Evolutionary conservation across 2,888 invertebrate species (phyloP).

Genomic region (Petrolisthes cinctipes): DNA sequence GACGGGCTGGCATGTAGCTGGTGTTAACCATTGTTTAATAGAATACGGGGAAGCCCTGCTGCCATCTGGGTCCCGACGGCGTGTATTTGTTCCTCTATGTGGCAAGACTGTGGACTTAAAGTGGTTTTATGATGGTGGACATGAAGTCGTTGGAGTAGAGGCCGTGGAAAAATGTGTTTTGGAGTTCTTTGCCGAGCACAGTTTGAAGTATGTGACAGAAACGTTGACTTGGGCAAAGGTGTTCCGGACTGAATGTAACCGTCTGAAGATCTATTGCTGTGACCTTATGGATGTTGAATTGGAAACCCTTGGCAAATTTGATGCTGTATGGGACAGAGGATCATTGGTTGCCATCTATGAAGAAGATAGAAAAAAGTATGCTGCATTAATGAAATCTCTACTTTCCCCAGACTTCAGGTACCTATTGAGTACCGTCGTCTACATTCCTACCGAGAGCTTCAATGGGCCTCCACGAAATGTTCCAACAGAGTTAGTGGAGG

Average conservation of each 20-base stretch:
- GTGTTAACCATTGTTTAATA: slow-evolving; percentile 8
- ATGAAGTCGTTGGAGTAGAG: slow-evolving; percentile 45
- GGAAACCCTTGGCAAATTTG: slow-evolving; percentile 67
- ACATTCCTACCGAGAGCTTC: slow-evolving; percentile 34
- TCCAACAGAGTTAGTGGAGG: slow-evolving; percentile 26
- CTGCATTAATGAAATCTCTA: slow-evolving; percentile 22
- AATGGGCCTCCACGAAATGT: slow-evolving; percentile 43
- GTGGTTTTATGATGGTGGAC: slow-evolving; percentile 48
- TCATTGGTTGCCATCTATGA: slow-evolving; percentile 67
- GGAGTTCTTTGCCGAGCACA: slow-evolving; percentile 40
- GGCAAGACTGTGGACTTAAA: slow-evolving; percentile 37
- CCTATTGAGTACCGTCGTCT: slow-evolving; percentile 27
- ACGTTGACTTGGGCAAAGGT: slow-evolving; percentile 35
- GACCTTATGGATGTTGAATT: slow-evolving; percentile 67
- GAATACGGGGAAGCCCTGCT: slow-evolving; percentile 23
- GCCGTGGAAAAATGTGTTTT: slow-evolving; percentile 27
- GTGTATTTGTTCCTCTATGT: slow-evolving; percentile 41
- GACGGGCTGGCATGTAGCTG: slow-evolving; percentile 31
- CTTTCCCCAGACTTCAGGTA: slow-evolving; percentile 41
- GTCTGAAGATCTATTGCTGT: slow-evolving; percentile 66
- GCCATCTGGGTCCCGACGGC: slow-evolving; percentile 4
- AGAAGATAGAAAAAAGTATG: slow-evolving; percentile 63
- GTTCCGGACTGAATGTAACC: slow-evolving; percentile 64
- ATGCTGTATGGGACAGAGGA: slow-evolving; percentile 68
- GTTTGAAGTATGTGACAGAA: slow-evolving; percentile 17